Conservation (phyloP, 2,113 vertebrate genomes). For the Campylomormyrus tamandua region DNA sequence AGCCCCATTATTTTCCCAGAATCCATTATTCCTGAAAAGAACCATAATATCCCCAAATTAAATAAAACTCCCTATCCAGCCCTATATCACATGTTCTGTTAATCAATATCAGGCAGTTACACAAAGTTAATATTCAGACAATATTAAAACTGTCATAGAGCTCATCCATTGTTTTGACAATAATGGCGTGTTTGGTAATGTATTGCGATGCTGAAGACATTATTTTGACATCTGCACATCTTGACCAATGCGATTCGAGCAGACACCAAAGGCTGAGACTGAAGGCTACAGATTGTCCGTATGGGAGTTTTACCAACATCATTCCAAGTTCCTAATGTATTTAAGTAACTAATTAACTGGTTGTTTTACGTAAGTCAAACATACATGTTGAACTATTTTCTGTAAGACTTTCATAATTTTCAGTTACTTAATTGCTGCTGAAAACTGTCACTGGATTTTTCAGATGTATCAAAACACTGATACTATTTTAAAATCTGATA, state of each 20-base stretch:
- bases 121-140: background rate
- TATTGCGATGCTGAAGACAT: background rate
- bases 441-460: background rate
- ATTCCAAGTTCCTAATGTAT: background rate
- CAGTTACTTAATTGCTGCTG: background rate
- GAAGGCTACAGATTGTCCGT: background rate
- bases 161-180: background rate
- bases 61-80: background rate
- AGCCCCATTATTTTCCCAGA: background rate
- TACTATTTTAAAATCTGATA: background rate
- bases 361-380: background rate
- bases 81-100: background rate
- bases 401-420: background rate
- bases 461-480: background rate
- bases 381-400: background rate
- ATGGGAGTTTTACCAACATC: background rate
- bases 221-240: background rate
- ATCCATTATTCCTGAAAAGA: background rate
- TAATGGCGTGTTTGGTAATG: background rate
- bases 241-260: background rate
- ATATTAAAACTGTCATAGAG: background rate
- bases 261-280: background rate
- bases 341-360: background rate
- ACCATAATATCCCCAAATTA: background rate
- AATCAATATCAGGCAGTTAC: background rate